Percentiles rank a stretch among this genome's conserved stretches.
Conservation (phyloP, 2,888 invertebrate species). For the Athalia circularis region DNA sequence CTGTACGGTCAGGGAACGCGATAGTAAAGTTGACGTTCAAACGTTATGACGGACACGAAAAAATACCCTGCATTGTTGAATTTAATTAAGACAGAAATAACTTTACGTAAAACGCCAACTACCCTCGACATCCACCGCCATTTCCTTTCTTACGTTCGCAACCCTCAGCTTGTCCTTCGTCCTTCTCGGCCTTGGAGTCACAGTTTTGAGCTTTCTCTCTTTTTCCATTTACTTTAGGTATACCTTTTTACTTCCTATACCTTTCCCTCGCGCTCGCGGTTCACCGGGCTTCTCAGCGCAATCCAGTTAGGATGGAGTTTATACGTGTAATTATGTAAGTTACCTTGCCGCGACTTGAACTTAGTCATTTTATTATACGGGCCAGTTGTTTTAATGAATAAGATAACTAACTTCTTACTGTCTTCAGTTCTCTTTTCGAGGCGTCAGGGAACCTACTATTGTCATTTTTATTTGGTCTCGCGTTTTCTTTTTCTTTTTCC, state of each 20-base stretch:
- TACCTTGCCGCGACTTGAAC: slow-evolving; percentile 48
- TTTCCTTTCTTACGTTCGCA: not conserved
- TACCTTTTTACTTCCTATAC: not conserved
- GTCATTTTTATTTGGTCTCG: not conserved
- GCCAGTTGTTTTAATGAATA: slow-evolving; percentile 50
- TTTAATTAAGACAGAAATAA: slow-evolving; percentile 58
- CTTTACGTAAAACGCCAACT: slow-evolving; percentile 23
- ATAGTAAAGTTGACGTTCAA: not conserved
- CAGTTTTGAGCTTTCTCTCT: no score
- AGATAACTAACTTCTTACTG: slow-evolving; percentile 38
- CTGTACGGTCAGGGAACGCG: no score
- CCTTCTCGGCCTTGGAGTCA: no score
- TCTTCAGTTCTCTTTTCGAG: not conserved
- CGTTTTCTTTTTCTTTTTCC: not conserved
- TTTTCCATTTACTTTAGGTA: not conserved
- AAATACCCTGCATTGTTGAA: slow-evolving; percentile 17
- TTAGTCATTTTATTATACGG: slow-evolving; percentile 53
- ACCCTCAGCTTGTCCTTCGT: not conserved
- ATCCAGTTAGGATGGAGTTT: slow-evolving; percentile 40
- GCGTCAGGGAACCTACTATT: not conserved
- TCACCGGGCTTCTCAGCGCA: slow-evolving; percentile 41
- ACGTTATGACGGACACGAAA: slow-evolving; percentile 39
- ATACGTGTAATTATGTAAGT: slow-evolving; percentile 52
- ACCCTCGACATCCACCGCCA: not conserved
- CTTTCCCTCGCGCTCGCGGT: slow-evolving; percentile 13